Evolutionary conservation across 1,140 invertebrate species (phyloP), one percentile per base, ranked within the genome.

Genomic region (Philopotamus ludificatus): DNA sequence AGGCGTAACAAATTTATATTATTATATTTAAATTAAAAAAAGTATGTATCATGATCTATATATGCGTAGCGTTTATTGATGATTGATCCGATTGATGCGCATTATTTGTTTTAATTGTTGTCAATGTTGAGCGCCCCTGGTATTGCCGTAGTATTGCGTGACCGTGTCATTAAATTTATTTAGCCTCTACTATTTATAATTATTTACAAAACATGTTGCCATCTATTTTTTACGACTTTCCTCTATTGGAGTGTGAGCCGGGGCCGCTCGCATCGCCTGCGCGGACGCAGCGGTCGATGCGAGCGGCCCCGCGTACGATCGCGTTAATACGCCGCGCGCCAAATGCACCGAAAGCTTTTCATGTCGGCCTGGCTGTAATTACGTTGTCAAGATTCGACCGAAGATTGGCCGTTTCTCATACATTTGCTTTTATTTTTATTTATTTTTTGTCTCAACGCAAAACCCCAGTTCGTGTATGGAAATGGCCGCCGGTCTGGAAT

Each of bases 171-270:
- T 66, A 55, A 66, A 59, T 51, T 63, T 65, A 66, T 65, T 69
- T 69, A 65, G 54, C 55, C 61, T 69, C 54, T 47, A 66, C 64
- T 70, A 70, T 70, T 70, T 70, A 66, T 70, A 70, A 70, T 63
- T 70, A 70, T 70, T 70, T 70, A 70, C 61, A 70, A 70, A 70
- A 70, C 68, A 70, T 70, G 68, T 70, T 70, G 64, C 64, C 47
- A 47, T 63, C 65, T 63, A 57, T 65, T 65, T 69, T 62, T 66
- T 59, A 58, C 22, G 47, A 69, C 67, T 65, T 65, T 69, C 28
- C 63, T 65, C 59, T 58, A 57, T 59, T 55, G 55, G 65, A n/a
- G 58, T 65, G 18, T 34, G 67, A 44, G 42, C 22, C 8, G 10
- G 21, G 55, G 10, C 53, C 41, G 15, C 28, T 34, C 28, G 28